phyloP scores from a whole-genome alignment of 2,113 vertebrate genomes.

The Cyprinodon tularosa region DNA sequence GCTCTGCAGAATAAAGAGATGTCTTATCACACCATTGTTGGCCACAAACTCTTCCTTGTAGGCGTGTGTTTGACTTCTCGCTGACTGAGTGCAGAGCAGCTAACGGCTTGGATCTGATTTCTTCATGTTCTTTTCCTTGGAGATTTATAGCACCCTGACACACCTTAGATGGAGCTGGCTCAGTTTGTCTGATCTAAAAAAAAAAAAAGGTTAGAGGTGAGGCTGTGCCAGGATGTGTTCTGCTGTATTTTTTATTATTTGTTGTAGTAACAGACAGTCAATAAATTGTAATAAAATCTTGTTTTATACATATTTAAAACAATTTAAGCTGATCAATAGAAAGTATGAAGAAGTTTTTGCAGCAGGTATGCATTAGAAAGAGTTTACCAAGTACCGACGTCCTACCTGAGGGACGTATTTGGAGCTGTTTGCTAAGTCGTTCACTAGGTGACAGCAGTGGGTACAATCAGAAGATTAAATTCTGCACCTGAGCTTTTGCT shows the following conservation, averaged over 20 bases:
- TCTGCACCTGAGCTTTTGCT: background rate
- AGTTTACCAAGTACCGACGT: background rate
- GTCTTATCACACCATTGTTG: conserved; percentile 45
- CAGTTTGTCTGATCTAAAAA: conserved; percentile 51
- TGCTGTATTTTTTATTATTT: conserved; percentile 17
- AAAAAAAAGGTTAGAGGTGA: conserved; percentile 51
- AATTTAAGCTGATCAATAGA: background rate
- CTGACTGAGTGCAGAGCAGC: conserved; percentile 38
- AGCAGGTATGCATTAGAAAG: background rate
- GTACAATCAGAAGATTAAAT: conserved; percentile 35
- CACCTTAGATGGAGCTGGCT: conserved; percentile 59
- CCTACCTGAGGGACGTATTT: background rate
- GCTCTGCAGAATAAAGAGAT: conserved; percentile 40
- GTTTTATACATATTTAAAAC: background rate
- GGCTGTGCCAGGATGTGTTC: conserved; percentile 12
- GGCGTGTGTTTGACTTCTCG: conserved; percentile 56
- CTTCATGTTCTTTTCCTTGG: conserved; percentile 46
- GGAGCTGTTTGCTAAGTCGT: conserved; percentile 14
- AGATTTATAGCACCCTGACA: conserved; percentile 63
- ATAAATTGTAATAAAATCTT: conserved; percentile 1
- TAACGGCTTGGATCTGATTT: conserved; percentile 43
- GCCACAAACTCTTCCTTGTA: conserved; percentile 52
- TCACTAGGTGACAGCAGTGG: conserved; percentile 75
- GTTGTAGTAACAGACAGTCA: background rate
- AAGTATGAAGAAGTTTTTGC: background rate